A percentile compares a stretch with the other conserved stretches of the same genome.
Conservation (phyloP, 2,888 invertebrate genomes). For the Polydrusus tereticollis region DNA sequence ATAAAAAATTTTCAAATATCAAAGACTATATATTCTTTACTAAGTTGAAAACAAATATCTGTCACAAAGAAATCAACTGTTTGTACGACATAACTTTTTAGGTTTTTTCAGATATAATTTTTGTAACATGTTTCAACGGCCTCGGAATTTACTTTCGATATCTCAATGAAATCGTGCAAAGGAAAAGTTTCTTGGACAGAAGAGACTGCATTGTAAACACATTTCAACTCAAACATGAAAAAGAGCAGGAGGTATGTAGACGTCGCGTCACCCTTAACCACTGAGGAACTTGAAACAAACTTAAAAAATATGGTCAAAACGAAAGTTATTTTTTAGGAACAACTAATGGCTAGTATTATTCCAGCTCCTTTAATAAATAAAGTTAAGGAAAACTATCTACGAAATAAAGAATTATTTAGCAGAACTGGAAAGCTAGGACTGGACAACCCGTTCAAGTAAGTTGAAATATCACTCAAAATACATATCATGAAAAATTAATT, state of each 20-base stretch:
- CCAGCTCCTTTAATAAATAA: constrained; percentile 84
- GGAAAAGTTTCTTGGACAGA: constrained; percentile 89
- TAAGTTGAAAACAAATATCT: too few species aligned
- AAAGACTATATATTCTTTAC: too few species aligned
- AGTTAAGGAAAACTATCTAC: constrained; percentile 70
- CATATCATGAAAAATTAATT: not conserved
- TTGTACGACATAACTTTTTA: constrained; percentile 67
- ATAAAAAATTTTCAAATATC: too few species aligned
- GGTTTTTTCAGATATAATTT: constrained; percentile 76
- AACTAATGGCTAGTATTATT: constrained; percentile 86
- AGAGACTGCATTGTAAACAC: constrained; percentile 90
- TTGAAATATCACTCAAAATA: not conserved
- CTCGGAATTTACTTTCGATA: constrained; percentile 90
- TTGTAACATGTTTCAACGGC: constrained; percentile 80
- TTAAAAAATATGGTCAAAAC: not conserved
- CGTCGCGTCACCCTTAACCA: not conserved
- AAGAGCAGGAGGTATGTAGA: constrained; percentile 82
- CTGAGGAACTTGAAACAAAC: not conserved
- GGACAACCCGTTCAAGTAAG: constrained; percentile 66
- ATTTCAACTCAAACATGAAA: constrained; percentile 83
- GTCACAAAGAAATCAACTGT: too few species aligned
- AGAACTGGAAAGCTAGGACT: constrained; percentile 44
- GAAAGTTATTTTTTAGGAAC: constrained; percentile 73
- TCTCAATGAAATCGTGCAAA: constrained; percentile 88
- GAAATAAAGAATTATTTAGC: constrained; percentile 52